Conservation (phyloP, 2,888 invertebrate species). For the Orchestes rusci region DNA sequence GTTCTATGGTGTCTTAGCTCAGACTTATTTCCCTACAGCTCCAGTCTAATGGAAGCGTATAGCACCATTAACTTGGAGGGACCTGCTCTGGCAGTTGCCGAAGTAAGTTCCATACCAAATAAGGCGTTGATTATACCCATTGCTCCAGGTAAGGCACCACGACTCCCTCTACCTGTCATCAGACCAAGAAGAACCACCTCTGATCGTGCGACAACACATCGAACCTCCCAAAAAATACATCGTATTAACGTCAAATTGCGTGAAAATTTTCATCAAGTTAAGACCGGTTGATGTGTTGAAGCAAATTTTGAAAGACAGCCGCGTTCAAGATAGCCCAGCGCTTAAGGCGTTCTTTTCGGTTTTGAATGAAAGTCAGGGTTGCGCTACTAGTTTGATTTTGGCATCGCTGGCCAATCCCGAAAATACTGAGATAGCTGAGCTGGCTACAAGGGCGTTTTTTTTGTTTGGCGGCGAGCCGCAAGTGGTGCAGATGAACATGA, state of each 20-base stretch:
- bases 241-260: slow-evolving; percentile 81
- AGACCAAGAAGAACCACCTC: slow-evolving; percentile 52
- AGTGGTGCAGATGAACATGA: slow-evolving; percentile 28
- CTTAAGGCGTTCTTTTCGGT: slow-evolving; percentile 81
- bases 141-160: slow-evolving; percentile 29
- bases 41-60: slow-evolving; percentile 63
- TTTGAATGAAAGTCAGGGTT: slow-evolving; percentile 80
- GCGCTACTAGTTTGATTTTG: slow-evolving; percentile 78
- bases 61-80: slow-evolving; percentile 74
- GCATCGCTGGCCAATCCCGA: slow-evolving; percentile 63
- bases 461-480: slow-evolving; percentile 78
- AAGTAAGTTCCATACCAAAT: too few species aligned
- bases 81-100: slow-evolving; percentile 80
- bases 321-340: slow-evolving; percentile 70
- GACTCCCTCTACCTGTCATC: slow-evolving; percentile 13
- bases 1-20: slow-evolving; percentile 70
- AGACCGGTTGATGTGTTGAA: slow-evolving; percentile 84
- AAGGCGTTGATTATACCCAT: too few species aligned
- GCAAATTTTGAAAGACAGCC: slow-evolving; percentile 70
- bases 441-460: slow-evolving; percentile 89
- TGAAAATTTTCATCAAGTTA: slow-evolving; percentile 73
- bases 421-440: slow-evolving; percentile 67
- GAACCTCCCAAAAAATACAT: slow-evolving; percentile 72
- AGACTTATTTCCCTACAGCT: slow-evolving; percentile 64
- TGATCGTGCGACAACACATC: slow-evolving; percentile 63